A percentile compares a stretch with the other conserved stretches of the same genome.
Evolutionary conservation across 2,888 invertebrate genomes (phyloP).

Genomic region (Campoplex nolae): DNA sequence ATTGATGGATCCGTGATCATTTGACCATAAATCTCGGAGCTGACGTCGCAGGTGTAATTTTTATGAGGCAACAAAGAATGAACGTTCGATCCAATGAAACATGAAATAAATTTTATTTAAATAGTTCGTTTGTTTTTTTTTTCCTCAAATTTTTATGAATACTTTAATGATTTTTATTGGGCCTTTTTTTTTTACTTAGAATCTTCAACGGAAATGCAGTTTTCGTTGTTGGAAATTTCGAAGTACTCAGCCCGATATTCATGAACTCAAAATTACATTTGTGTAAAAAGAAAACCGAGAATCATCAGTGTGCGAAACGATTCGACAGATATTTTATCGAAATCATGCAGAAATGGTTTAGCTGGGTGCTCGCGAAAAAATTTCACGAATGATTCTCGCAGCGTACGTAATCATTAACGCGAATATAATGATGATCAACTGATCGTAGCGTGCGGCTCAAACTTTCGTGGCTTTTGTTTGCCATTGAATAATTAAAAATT

Average conservation of each 20-base stretch:
- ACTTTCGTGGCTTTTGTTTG: constrained; percentile 37
- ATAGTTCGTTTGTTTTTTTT: neutral
- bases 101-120: neutral
- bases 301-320: neutral
- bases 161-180: neutral
- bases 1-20: neutral
- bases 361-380: neutral
- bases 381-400: neutral
- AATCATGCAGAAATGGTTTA: no score
- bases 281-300: neutral
- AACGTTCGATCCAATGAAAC: neutral
- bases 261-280: neutral
- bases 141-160: neutral
- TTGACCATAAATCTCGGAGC: constrained; percentile 3
- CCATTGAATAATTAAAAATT: constrained; percentile 17
- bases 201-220: neutral
- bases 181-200: neutral
- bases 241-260: no score
- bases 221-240: neutral
- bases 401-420: neutral
- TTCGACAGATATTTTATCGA: no score
- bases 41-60: neutral
- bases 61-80: neutral
- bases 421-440: constrained; percentile 14
- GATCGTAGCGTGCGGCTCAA: constrained; percentile 1